A percentile compares a stretch with the other conserved stretches of the same genome.
phyloP scores from a whole-genome alignment of 2,888 invertebrate species.

The Hyppa rectilinea region DNA sequence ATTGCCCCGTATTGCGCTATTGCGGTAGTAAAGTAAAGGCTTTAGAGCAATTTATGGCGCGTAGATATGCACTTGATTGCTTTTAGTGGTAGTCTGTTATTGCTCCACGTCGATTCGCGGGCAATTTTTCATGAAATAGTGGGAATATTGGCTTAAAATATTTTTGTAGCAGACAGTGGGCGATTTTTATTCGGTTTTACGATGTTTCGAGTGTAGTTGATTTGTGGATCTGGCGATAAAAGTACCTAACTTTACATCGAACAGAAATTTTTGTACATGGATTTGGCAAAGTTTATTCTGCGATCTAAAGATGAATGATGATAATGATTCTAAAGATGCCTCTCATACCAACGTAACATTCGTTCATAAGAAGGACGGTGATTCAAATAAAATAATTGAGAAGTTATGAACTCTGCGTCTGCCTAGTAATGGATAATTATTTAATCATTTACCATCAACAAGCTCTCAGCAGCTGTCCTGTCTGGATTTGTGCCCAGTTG shows the following conservation, averaged over 20 bases:
- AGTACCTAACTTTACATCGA: background rate
- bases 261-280: background rate
- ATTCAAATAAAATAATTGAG: background rate
- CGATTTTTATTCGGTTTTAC: slow-evolving; percentile 18
- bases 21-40: slow-evolving; percentile 48
- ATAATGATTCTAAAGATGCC: background rate
- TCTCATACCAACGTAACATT: background rate
- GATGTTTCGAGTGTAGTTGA: slow-evolving; percentile 1
- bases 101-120: slow-evolving; percentile 27
- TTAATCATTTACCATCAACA: no score
- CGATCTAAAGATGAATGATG: background rate
- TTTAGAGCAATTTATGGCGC: slow-evolving; percentile 54
- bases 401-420: background rate
- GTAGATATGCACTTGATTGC: slow-evolving; percentile 53
- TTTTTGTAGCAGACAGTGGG: slow-evolving; percentile 21
- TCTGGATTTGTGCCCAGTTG: no score
- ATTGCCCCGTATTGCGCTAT: slow-evolving; percentile 48
- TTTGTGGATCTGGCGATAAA: slow-evolving; percentile 8
- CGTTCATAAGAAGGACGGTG: background rate
- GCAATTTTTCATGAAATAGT: slow-evolving; percentile 42
- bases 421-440: background rate
- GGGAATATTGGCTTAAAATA: slow-evolving; percentile 23
- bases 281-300: background rate
- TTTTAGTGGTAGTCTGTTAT: slow-evolving; percentile 41
- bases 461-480: no score